Evolutionary conservation across 2,888 invertebrate genomes (phyloP).

Genomic region (Dastarcus helophoroides): DNA sequence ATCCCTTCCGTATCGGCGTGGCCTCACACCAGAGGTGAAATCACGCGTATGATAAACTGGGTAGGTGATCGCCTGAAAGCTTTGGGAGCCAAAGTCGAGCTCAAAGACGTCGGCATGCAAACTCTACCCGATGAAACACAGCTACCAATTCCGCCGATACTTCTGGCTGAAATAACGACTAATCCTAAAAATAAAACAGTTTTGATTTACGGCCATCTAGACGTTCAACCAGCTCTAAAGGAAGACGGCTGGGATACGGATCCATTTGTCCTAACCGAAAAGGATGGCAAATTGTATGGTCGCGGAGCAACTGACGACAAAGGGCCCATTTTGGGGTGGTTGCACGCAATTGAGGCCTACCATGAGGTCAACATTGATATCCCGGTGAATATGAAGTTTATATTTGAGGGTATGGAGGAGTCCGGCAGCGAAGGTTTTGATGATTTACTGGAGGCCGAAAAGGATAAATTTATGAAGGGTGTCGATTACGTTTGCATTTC

Average conservation of each 20-base stretch:
- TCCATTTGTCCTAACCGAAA: conserved; percentile 82
- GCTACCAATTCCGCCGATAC: conserved; percentile 74
- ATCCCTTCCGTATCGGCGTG: conserved; percentile 94
- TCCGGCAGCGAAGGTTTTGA: conserved; percentile 94
- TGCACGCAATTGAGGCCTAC: conserved; percentile 85
- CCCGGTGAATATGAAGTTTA: conserved; percentile 74
- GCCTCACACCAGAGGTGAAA: conserved; percentile 68
- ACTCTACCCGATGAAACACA: conserved; percentile 56
- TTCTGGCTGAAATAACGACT: conserved; percentile 68
- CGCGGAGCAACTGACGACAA: conserved; percentile 88
- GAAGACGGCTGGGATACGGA: conserved; percentile 95
- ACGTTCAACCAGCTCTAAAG: conserved; percentile 90
- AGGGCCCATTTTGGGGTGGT: conserved; percentile 86
- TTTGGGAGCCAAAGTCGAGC: conserved; percentile 19
- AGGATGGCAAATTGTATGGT: conserved; percentile 52
- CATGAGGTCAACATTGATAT: conserved; percentile 50
- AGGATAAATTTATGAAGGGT: conserved; percentile 67
- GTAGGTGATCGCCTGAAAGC: conserved; percentile 51
- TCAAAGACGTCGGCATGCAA: conserved; percentile 56
- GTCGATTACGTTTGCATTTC: conserved; percentile 95
- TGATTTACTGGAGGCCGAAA: conserved; percentile 58
- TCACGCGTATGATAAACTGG: conserved; percentile 81
- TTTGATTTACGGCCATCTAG: conserved; percentile 92
- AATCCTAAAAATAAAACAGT: conserved; percentile 86
- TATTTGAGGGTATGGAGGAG: conserved; percentile 98